A percentile compares a stretch with the other conserved stretches of the same genome.
These are phyloP conservation scores for Mico argentatus DNA, from an alignment of 2,797 vertebrate genomes.

Conservation along the genomic window DNA sequence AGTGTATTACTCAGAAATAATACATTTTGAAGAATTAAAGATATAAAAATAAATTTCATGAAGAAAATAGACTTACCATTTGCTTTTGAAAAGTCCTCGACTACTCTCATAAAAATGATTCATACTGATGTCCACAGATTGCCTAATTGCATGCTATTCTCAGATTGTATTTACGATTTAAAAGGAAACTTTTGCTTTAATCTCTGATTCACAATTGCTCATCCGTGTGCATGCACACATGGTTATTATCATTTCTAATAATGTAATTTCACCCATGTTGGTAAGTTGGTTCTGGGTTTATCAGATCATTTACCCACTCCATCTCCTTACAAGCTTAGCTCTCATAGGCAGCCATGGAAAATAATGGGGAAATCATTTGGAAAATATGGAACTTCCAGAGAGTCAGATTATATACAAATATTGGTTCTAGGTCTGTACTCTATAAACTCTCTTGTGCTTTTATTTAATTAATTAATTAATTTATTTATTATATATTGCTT, in stretches of 20 bases:
- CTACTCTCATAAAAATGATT: not conserved
- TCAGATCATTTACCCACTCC: not conserved
- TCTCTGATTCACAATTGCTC: not conserved
- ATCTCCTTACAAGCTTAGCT: not conserved
- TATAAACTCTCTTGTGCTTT: not conserved
- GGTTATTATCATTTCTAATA: not conserved
- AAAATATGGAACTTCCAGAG: slow-evolving; percentile 8
- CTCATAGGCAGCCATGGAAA: not conserved
- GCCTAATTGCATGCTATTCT: not conserved
- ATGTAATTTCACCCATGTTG: not conserved
- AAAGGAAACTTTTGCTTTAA: not conserved
- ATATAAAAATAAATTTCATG: not conserved
- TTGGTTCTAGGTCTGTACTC: not conserved
- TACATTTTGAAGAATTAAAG: not conserved
- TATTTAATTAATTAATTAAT: no score
- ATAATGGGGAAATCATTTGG: not conserved
- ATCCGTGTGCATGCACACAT: not conserved
- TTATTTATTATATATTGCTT: not conserved
- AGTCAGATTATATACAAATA: not conserved
- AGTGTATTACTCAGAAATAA: not conserved
- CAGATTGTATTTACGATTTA: not conserved
- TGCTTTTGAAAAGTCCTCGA: not conserved
- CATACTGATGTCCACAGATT: not conserved
- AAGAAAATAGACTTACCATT: not conserved
- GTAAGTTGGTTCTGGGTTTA: not conserved